Base-by-base conservation (phyloP, 2,797 vertebrate species). In the Sphenodon punctatus region DNA sequence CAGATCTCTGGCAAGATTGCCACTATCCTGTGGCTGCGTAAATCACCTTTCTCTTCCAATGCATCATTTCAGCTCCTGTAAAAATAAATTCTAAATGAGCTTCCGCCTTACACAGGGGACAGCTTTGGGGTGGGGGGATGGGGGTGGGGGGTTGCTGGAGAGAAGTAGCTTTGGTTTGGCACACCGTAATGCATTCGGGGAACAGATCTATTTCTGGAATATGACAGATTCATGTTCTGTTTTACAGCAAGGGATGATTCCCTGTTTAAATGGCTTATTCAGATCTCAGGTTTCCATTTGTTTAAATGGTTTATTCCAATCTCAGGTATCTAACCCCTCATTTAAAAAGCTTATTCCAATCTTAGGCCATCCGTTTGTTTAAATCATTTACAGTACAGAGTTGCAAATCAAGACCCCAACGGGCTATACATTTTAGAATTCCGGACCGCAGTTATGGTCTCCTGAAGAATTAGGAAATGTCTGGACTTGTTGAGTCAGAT, bases 141-240 rank as follows among this genome's bases (percentile, higher is more conserved):
- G n/a, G n/a, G n/a, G n/a, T n/a, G n/a, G n/a, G n/a, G n/a, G n/a
- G n/a, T n/a, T 48, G 36, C 63, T 82, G 49, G 59, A 58, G 34
- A 48, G 42, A 45, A 23, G 67, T 45, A 38, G 56, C 55, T 74
- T 67, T 32, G 36, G 45, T 67, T 80, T 67, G 70, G 46, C 74
- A 30, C 49, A 38, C 19, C 34, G 38, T 43, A 8, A 79, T 85
- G 79, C 85, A 84, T 49, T 68, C 42, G 45, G 71, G 5, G 90
- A 85, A 82, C 85, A 49, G 84, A 86, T 75, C 85, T 88, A 89
- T 89, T 92, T 80, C 85, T 86, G 85, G 82, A 89, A 89, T 60
- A 51, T 88, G 77, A 78, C 89, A 11, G 75, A 77, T 15, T 66
- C 68, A 72, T 72, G 51, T 48, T 71, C 67, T 39, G 51, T 20